These are phyloP conservation scores for Agriopis leucophaearia DNA, from an alignment of 2,888 invertebrate species.

Conservation along the genomic window DNA sequence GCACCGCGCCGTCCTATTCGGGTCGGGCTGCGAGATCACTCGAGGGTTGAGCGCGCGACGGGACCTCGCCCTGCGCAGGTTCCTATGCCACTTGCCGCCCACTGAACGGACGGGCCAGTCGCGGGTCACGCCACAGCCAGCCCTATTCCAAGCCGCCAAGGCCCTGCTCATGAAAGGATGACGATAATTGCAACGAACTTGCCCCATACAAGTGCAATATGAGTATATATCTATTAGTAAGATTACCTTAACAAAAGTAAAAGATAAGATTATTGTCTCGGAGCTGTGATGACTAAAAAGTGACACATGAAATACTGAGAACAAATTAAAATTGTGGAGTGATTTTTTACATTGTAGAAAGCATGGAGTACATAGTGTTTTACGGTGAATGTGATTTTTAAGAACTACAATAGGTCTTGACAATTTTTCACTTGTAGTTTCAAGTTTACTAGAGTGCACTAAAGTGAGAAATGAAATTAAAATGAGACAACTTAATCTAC, in stretches of 20 bases:
- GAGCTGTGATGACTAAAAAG: conserved; percentile 2
- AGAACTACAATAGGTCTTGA: conserved; percentile 3
- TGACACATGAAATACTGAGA: conserved; percentile 2
- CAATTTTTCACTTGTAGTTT: conserved; percentile 1
- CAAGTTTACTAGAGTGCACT: conserved; percentile 6
- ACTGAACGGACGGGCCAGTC: conserved; percentile 86
- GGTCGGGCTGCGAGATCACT: conserved; percentile 91
- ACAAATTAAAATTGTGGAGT: conserved; percentile 7
- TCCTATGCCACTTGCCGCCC: conserved; percentile 89
- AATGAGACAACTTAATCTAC: background rate
- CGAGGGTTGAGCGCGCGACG: conserved; percentile 92
- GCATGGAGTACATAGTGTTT: conserved; percentile 10
- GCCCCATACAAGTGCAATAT: conserved; percentile 21
- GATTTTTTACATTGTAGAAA: conserved; percentile 5
- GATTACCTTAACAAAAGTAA: background rate
- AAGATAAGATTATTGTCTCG: background rate
- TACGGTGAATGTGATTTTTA: background rate
- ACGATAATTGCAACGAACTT: conserved; percentile 50
- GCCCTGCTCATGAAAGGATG: conserved; percentile 82
- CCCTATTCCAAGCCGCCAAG: conserved; percentile 85
- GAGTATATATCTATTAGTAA: background rate
- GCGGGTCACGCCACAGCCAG: conserved; percentile 75
- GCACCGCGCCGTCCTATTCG: conserved; percentile 89
- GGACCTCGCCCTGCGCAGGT: conserved; percentile 91
- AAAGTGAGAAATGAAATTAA: conserved; percentile 14